These are phyloP conservation scores for Morphnarchus princeps DNA, from an alignment of 2,113 vertebrate species.

Conservation along the genomic window DNA sequence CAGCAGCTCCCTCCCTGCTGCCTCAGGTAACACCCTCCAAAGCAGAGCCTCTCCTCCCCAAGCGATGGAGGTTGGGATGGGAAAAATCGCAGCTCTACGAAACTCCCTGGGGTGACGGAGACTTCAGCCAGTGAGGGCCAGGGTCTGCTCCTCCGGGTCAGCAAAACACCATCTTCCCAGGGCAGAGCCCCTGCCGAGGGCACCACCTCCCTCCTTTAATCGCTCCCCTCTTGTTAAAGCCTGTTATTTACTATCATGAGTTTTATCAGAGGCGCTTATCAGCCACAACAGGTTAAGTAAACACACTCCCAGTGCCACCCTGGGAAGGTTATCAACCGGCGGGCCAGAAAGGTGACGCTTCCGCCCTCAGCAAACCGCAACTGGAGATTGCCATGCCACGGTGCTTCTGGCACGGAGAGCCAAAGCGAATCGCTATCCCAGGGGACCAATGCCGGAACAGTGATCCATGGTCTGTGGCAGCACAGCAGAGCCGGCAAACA, in stretches of 20 bases:
- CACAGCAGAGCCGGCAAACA: background rate
- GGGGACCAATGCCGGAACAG: background rate
- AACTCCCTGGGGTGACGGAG: background rate
- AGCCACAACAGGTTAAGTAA: background rate
- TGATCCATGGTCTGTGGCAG: rapidly evolving
- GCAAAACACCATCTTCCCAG: background rate
- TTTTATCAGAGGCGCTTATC: conserved; percentile 54
- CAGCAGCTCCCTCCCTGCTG: background rate
- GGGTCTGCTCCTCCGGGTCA: rapidly evolving
- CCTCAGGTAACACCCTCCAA: background rate
- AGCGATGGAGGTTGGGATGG: background rate
- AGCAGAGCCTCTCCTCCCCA: background rate
- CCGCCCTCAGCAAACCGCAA: background rate
- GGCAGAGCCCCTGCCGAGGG: background rate
- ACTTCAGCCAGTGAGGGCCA: background rate
- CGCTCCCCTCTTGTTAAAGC: background rate
- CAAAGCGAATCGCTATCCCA: rapidly evolving
- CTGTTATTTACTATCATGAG: background rate
- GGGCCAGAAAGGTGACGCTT: background rate
- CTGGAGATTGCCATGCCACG: rapidly evolving
- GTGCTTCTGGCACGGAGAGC: background rate
- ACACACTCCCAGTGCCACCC: rapidly evolving
- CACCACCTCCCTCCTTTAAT: background rate
- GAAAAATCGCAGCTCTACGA: rapidly evolving
- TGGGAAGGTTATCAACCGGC: background rate